Percentiles rank a stretch among this genome's conserved stretches.
These are phyloP conservation scores for Drosophila paulistorum DNA, from an alignment of 1,140 invertebrate genomes.

Conservation along the genomic window DNA sequence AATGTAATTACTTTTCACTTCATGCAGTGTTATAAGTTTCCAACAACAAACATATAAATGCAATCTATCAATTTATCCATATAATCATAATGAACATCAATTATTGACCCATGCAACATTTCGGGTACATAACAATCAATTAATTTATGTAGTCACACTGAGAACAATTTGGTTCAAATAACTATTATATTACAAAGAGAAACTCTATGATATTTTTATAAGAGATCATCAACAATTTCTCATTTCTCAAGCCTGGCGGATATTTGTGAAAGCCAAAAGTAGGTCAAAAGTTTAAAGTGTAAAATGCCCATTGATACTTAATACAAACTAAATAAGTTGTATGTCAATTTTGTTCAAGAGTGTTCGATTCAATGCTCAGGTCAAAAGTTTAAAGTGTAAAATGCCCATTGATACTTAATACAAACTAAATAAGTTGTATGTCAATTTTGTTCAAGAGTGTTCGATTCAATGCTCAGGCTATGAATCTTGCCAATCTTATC, in stretches of 20 bases:
- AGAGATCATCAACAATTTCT: no score
- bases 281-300: no score
- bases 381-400: no score
- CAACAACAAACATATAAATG: not conserved
- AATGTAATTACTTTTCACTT: not conserved
- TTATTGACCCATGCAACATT: not conserved
- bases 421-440: not conserved
- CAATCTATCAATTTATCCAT: not conserved
- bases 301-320: no score
- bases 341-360: not conserved
- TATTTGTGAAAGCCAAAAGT: no score
- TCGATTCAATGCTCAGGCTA: not conserved
- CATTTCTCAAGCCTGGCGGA: no score
- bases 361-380: not conserved
- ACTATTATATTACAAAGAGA: no score
- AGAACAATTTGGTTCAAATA: not conserved
- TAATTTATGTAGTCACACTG: not conserved
- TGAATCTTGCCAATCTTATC: not conserved
- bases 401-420: no score
- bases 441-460: not conserved
- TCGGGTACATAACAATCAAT: not conserved
- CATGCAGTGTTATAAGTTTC: not conserved
- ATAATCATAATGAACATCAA: conserved; percentile 1
- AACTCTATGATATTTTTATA: no score
- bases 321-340: not conserved